Base-by-base conservation (phyloP, 2,888 invertebrate genomes). In the Apeira syringaria region DNA sequence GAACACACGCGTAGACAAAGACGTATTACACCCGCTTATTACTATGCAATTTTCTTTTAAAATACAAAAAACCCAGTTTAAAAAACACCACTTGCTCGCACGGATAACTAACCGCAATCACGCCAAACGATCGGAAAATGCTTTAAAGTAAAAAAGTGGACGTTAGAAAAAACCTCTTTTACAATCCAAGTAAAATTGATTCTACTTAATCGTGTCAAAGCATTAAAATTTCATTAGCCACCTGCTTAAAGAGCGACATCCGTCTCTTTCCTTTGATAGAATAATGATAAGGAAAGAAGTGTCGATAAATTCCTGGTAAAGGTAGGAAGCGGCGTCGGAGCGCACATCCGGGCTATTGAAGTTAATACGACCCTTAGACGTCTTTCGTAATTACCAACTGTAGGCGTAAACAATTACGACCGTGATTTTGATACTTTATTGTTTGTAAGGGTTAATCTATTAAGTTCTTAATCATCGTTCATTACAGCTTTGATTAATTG, bases 161-260 rank as follows among this genome's bases (percentile, higher is more conserved):
- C 52, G 54, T 18, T 34, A 35, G 52, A 6, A 31, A 34, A 44
- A 37, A 22, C 9, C 48, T 58, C 65, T 61, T 67, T 65, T 47
- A 69, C 59, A 63, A 67, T 59, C 60, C 61, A 65, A 66, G 64
- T 60, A 53, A 54, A 70, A 65, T 47, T 43, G 43, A 51, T 49
- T 44, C 25, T 32, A 31, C 38, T 39, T 27, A 29, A 42, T 66
- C 65, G 66, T 68, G 76, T 74, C 66, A 72, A 71, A 61, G 66
- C 73, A 72, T 78, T 70, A 68, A 75, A 79, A 81, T 79, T 80
- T 72, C 80, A 85, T 86, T 81, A 83, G 63, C 72, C 76, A 80
- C 79, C 78, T 80, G 80, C 66, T 66, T 65, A 55, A 54, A 39
- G 39, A 18, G 20, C 5, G 42, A 20, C 18, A 34, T 42, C 53